These are phyloP conservation scores for Molanna angustata DNA, from an alignment of 2,888 invertebrate species.

Conservation along the genomic window DNA sequence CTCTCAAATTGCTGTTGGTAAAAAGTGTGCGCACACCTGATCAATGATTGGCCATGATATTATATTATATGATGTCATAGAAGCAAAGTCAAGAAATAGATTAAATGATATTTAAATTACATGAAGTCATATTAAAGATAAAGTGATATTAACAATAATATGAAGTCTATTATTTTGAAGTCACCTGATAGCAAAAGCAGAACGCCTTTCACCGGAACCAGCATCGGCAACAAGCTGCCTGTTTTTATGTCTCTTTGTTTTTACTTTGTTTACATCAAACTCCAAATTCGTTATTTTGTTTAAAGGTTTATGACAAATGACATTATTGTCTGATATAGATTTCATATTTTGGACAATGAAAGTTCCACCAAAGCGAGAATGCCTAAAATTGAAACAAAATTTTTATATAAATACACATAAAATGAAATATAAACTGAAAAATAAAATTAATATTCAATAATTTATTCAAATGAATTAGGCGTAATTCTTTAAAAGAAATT, in stretches of 20 bases:
- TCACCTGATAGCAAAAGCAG: slow-evolving; percentile 80
- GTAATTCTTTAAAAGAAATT: no score
- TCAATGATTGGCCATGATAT: no score
- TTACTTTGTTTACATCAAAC: slow-evolving; percentile 72
- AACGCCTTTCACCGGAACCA: slow-evolving; percentile 65
- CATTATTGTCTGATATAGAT: slow-evolving; percentile 84
- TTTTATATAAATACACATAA: no score
- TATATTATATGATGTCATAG: no score
- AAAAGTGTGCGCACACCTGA: no score
- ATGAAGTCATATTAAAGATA: neutral
- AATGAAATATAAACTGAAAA: no score
- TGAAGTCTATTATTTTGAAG: no score
- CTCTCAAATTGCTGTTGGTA: no score
- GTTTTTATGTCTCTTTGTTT: slow-evolving; percentile 72
- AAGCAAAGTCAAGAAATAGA: no score
- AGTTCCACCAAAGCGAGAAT: slow-evolving; percentile 92
- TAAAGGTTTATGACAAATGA: slow-evolving; percentile 85
- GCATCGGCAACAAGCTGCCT: slow-evolving; percentile 65
- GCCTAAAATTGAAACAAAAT: no score
- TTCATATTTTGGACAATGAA: slow-evolving; percentile 91
- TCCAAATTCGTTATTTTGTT: slow-evolving; percentile 73
- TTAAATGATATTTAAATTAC: neutral
- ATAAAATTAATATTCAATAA: no score
- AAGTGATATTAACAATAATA: neutral
- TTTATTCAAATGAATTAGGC: no score